phyloP scores from a whole-genome alignment of 2,797 vertebrate species.

The Dermochelys coriacea region DNA sequence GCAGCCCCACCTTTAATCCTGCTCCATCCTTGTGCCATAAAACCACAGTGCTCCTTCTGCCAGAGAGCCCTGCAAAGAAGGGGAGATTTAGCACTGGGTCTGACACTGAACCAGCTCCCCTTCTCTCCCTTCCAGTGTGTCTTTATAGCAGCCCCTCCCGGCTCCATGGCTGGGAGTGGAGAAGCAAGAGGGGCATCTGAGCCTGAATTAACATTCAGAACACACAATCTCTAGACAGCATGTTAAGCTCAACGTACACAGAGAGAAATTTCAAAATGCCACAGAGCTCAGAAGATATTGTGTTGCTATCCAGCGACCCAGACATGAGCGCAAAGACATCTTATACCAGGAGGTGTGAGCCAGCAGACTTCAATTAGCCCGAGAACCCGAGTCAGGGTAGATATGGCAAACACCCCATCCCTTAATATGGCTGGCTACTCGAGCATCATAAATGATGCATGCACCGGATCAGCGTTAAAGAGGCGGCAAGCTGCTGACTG shows the following conservation, averaged over 20 bases:
- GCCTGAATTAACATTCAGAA: background rate
- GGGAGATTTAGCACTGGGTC: background rate
- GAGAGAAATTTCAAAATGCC: slow-evolving; percentile 33
- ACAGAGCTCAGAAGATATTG: background rate
- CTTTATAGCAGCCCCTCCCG: background rate
- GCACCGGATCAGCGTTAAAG: background rate
- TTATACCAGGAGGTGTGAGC: background rate
- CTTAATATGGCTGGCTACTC: background rate
- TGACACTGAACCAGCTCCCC: background rate
- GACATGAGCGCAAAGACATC: background rate
- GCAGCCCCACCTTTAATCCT: no score
- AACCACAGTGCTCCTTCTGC: background rate
- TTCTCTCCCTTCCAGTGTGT: background rate
- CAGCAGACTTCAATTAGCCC: slow-evolving; percentile 41
- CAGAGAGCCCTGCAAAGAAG: background rate
- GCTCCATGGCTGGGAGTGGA: background rate
- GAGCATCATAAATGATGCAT: background rate
- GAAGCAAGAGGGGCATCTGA: background rate
- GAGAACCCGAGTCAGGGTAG: background rate
- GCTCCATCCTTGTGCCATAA: background rate
- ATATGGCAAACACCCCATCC: background rate
- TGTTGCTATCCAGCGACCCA: slow-evolving; percentile 27
- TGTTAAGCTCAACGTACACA: slow-evolving; percentile 4
- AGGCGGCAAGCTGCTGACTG: background rate
- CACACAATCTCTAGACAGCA: background rate